Conservation (phyloP, 2,113 vertebrate genomes). For the Aldabrachelys gigantea region DNA sequence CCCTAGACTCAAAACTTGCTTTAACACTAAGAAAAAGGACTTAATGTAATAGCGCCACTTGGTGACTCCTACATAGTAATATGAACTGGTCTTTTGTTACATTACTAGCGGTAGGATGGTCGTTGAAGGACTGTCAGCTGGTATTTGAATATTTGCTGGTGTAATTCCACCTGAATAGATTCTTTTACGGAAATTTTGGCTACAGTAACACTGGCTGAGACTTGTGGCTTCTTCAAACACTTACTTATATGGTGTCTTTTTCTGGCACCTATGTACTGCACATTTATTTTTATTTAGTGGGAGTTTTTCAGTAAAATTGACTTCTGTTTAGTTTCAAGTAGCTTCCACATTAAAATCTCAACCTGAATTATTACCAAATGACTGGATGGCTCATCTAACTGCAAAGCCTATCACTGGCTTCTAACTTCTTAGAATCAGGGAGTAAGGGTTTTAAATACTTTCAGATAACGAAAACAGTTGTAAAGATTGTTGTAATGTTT, state of each 20-base stretch:
- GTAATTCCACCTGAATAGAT: background rate
- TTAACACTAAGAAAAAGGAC: background rate
- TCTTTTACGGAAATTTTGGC: background rate
- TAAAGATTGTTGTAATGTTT: background rate
- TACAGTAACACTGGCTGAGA: background rate
- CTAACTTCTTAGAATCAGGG: background rate
- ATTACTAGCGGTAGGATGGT: background rate
- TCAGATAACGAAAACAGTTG: background rate
- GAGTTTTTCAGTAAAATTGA: background rate
- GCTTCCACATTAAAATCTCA: background rate
- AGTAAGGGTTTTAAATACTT: background rate
- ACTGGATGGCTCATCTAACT: background rate
- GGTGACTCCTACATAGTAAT: background rate
- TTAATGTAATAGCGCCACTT: fast-evolving
- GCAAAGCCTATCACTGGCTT: background rate
- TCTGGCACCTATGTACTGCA: background rate
- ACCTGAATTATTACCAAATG: background rate
- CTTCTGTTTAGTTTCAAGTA: background rate
- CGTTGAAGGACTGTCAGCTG: background rate
- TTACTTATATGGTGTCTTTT: background rate
- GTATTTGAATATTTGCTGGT: background rate
- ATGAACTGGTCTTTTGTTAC: background rate
- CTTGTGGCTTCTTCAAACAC: background rate
- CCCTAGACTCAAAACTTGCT: background rate
- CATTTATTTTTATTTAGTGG: background rate